A percentile compares a stretch with the other conserved stretches of the same genome.
These are phyloP conservation scores for Meiosimyza platycephala DNA, from an alignment of 2,888 invertebrate genomes.

Conservation along the genomic window DNA sequence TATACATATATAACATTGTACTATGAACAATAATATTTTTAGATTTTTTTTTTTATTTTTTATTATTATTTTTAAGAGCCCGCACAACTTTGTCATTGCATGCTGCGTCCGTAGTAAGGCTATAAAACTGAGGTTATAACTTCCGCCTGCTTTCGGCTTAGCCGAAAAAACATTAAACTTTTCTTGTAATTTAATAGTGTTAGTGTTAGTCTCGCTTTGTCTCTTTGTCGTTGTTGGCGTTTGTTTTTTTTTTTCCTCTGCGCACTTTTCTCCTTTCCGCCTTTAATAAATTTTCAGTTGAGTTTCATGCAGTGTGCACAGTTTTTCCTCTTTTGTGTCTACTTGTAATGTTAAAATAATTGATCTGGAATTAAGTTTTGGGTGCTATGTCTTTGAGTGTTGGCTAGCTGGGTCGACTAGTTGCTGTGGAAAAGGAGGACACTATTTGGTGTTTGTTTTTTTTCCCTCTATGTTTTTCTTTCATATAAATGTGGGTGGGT, in stretches of 20 bases:
- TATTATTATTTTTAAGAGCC: too few species aligned
- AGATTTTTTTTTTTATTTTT: too few species aligned
- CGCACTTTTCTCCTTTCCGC: background rate
- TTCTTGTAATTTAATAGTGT: slow-evolving; percentile 27
- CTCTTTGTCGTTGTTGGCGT: background rate
- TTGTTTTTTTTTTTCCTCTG: too few species aligned
- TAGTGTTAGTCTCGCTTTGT: background rate
- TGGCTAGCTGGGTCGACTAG: background rate
- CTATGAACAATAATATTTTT: too few species aligned
- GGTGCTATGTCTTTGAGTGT: background rate
- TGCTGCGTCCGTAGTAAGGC: background rate
- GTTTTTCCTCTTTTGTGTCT: slow-evolving; percentile 2
- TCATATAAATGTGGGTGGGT: too few species aligned
- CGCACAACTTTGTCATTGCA: slow-evolving; percentile 12
- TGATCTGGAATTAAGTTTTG: slow-evolving; percentile 28
- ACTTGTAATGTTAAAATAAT: slow-evolving; percentile 18
- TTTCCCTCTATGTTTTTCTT: background rate
- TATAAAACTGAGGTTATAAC: slow-evolving; percentile 3
- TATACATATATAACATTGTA: too few species aligned
- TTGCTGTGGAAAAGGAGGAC: background rate
- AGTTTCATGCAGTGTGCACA: slow-evolving; percentile 18
- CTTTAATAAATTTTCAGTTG: slow-evolving; percentile 8
- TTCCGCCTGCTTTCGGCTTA: too few species aligned
- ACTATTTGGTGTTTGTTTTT: background rate
- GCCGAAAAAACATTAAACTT: slow-evolving; percentile 6